phyloP scores from a whole-genome alignment of 2,797 vertebrate genomes.

The Eremophila alpestris region DNA sequence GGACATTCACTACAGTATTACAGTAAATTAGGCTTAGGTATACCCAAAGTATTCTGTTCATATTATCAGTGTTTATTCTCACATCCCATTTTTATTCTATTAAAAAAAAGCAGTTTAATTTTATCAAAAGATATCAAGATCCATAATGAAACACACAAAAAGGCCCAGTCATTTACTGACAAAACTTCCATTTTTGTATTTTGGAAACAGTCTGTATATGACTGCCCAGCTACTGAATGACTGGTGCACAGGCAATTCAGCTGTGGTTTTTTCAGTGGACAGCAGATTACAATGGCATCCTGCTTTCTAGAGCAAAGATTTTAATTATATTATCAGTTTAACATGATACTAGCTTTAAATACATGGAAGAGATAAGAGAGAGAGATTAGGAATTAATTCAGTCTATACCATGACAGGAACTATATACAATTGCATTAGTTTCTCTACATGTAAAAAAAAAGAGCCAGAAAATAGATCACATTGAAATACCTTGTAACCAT shows the following conservation, averaged over 20 bases:
- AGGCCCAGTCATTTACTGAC: neutral
- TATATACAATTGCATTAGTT: neutral
- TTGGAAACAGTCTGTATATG: neutral
- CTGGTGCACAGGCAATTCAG: neutral
- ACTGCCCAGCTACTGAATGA: neutral
- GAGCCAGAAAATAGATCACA: neutral
- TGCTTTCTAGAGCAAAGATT: neutral
- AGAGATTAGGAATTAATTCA: neutral
- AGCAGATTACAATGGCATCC: neutral
- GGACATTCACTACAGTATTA: neutral
- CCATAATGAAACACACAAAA: neutral
- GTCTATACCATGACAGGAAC: neutral
- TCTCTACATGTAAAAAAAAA: neutral
- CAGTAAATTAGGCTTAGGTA: neutral
- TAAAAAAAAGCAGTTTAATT: neutral
- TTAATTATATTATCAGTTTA: neutral
- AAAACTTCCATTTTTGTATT: neutral
- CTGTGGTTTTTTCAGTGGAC: neutral
- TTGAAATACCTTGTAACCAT: constrained; percentile 92
- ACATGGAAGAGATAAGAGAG: neutral
- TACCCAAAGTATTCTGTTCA: neutral
- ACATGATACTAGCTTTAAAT: neutral
- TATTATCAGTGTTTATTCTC: neutral
- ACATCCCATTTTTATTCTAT: neutral
- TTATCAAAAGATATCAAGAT: neutral